Conservation (phyloP, 2,797 vertebrate species). For the Acestrorhynchus altus region DNA sequence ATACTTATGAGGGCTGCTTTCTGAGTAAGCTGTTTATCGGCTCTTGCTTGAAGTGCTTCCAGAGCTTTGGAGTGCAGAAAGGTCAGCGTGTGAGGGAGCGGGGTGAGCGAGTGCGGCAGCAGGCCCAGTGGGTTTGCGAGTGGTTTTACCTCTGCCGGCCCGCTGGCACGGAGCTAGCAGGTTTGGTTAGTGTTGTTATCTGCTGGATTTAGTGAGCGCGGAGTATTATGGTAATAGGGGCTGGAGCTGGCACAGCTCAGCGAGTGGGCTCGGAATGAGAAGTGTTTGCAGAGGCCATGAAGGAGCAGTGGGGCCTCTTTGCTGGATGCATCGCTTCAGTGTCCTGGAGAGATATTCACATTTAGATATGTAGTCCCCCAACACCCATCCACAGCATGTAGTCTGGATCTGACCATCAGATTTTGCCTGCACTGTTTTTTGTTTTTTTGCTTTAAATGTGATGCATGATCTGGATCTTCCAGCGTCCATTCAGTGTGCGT, state of each 20-base stretch:
- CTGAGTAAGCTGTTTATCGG: conserved; percentile 77
- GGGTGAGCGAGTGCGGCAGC: conserved; percentile 52
- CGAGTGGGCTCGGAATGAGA: conserved; percentile 12
- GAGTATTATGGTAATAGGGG: conserved; percentile 65
- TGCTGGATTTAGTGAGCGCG: conserved; percentile 18
- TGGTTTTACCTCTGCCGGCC: conserved; percentile 18
- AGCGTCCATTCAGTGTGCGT: neutral
- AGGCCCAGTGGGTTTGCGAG: neutral
- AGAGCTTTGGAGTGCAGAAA: conserved; percentile 70
- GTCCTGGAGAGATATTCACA: conserved; percentile 24
- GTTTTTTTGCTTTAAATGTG: neutral
- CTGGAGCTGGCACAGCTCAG: conserved; percentile 8
- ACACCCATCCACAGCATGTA: neutral
- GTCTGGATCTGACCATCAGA: neutral
- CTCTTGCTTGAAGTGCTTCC: conserved; percentile 75
- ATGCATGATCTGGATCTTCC: no score
- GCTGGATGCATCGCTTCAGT: conserved; percentile 5
- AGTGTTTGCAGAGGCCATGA: conserved; percentile 11
- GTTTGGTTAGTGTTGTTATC: conserved; percentile 26
- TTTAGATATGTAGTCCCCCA: conserved; percentile 16
- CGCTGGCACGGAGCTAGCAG: conserved; percentile 10
- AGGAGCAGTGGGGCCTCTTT: conserved; percentile 14
- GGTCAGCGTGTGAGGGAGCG: conserved; percentile 68
- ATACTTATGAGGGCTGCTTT: conserved; percentile 63
- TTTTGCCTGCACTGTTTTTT: conserved; percentile 3